Conservation (phyloP, 2,113 vertebrate species). For the Gila orcuttii region DNA sequence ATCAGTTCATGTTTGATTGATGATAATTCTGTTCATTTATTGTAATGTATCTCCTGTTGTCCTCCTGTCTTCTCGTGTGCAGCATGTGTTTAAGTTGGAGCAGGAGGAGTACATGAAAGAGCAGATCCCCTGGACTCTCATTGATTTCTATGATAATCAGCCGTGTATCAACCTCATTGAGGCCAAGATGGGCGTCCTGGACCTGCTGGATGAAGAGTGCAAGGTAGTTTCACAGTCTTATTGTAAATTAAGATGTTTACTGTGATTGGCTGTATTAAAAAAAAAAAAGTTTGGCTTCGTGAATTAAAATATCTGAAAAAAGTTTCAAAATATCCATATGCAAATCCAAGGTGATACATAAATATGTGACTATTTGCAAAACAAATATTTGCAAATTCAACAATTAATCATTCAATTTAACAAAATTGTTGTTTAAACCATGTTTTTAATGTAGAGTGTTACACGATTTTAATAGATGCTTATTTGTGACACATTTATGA, state of each 20-base stretch:
- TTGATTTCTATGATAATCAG: slow-evolving; percentile 99
- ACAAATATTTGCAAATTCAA: neutral
- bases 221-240: slow-evolving; percentile 73
- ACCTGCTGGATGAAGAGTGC: slow-evolving; percentile 96
- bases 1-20: neutral
- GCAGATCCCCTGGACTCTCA: slow-evolving; percentile 98
- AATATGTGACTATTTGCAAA: neutral
- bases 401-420: neutral
- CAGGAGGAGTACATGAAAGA: slow-evolving; percentile 99
- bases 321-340: too few relatives aligned
- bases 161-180: slow-evolving; percentile 99
- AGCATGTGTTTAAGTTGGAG: slow-evolving; percentile 99
- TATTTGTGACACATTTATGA: neutral
- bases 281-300: too few relatives aligned
- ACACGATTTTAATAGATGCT: neutral
- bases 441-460: neutral
- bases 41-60: neutral
- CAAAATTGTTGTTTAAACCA: neutral
- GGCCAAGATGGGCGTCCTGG: slow-evolving; percentile 94
- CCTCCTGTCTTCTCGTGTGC: slow-evolving; percentile 28
- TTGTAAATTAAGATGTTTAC: neutral
- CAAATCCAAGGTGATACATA: too few relatives aligned
- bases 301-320: too few relatives aligned
- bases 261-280: neutral
- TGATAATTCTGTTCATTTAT: too few relatives aligned